Evolutionary conservation across 2,797 vertebrate genomes (phyloP).

Genomic region (Prunella strophiata): DNA sequence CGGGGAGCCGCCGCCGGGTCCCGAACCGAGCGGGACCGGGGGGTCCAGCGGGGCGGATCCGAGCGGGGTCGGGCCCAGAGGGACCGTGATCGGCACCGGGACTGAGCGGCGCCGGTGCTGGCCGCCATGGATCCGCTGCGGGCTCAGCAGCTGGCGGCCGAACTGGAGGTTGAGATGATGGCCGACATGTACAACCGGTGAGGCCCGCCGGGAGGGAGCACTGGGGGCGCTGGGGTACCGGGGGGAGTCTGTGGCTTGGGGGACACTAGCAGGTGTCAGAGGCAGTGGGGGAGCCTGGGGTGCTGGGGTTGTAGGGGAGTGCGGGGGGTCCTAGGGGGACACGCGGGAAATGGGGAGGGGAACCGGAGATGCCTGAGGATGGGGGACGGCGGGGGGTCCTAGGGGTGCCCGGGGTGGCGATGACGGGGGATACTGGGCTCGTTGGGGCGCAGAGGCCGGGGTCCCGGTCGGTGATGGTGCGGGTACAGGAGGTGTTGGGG

Average conservation of each 20-base stretch:
- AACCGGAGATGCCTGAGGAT: background rate
- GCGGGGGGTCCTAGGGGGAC: background rate
- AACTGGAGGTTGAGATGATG: conserved; percentile 99
- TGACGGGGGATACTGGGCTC: no score
- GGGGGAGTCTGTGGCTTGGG: background rate
- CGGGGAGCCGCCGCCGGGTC: background rate
- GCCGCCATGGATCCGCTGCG: conserved; percentile 90
- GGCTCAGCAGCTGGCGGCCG: conserved; percentile 94
- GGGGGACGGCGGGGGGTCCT: background rate
- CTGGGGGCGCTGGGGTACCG: background rate
- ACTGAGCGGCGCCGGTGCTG: background rate
- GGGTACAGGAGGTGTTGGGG: no score
- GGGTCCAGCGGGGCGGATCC: background rate
- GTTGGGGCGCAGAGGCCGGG: background rate
- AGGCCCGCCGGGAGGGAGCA: background rate
- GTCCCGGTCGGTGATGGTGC: no score
- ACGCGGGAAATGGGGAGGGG: background rate
- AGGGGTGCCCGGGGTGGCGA: background rate
- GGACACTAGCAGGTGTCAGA: background rate
- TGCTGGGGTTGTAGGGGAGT: background rate
- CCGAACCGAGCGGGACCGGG: background rate
- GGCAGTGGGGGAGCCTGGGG: no score
- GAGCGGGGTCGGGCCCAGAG: background rate
- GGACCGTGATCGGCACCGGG: background rate
- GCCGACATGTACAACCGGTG: conserved; percentile 99